Percentiles rank a stretch among this genome's conserved stretches.
These are phyloP conservation scores for Pseudococcus jackbeardsleyi DNA, from an alignment of 2,888 invertebrate genomes.

Conservation along the genomic window DNA sequence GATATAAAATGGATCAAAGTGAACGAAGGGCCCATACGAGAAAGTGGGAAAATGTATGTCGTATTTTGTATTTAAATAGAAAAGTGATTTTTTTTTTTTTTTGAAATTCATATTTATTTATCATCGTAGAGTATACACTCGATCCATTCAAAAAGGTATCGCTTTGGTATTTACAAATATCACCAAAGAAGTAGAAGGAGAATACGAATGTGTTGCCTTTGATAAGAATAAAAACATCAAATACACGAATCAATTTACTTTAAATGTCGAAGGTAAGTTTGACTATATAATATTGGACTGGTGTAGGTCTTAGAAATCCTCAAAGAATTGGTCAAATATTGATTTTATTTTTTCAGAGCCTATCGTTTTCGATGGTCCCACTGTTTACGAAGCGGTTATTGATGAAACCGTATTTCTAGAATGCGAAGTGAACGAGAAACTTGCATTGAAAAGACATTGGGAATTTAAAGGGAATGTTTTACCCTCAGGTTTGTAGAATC, in stretches of 20 bases:
- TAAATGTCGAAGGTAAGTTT: conserved; percentile 47
- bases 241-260: conserved; percentile 14
- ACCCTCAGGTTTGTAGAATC: background rate
- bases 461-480: conserved; percentile 58
- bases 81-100: too few relatives aligned
- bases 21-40: background rate
- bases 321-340: background rate
- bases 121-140: background rate
- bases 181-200: conserved; percentile 40
- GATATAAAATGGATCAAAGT: conserved; percentile 54
- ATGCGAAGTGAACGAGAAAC: conserved; percentile 58
- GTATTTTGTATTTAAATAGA: conserved; percentile 8
- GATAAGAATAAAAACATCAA: background rate
- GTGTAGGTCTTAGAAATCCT: background rate
- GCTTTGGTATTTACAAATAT: conserved; percentile 47
- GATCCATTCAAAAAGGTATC: background rate
- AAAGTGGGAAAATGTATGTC: conserved; percentile 37
- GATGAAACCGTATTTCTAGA: conserved; percentile 31
- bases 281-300: background rate
- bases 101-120: background rate
- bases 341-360: conserved; percentile 40
- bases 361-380: conserved; percentile 46
- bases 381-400: background rate
- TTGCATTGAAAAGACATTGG: conserved; percentile 32
- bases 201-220: conserved; percentile 48